Base-by-base conservation (phyloP, 2,888 invertebrate genomes). In the Drosophila niveifrons region DNA sequence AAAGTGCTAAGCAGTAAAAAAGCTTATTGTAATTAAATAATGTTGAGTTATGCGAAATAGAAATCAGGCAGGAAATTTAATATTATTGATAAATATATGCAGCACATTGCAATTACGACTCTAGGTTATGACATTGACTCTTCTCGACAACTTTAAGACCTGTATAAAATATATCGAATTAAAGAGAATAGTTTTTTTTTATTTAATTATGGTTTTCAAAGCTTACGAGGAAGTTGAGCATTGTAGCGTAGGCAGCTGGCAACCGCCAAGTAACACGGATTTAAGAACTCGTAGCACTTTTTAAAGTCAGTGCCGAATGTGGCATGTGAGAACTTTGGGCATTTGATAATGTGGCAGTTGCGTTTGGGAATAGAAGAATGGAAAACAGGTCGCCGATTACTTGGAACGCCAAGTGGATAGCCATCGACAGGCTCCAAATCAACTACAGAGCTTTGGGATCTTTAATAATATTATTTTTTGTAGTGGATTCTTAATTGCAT, bases 331-430 rank as follows among this genome's bases (percentile, higher is more conserved):
- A 66, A 46, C 13, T 62, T 77, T 17, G 75, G 75, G 23, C 75
- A 75, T 18, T 73, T 75, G 3, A 75, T 69, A 9, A 77, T 41
- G 29, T 69, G 75, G 17, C 75, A 75, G 10, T 75, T 77, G 15
- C 74, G 69, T 17, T 69, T 69, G 1, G 28, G 11, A 7, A 15
- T 13, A 0, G 29, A 3, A 9, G 15, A 2, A 6, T 36, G 18
- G 1, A 31, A 2, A 1, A 23, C 7, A 1, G 61, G 10, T 0
- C n/a, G 47, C 2, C 18, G 34, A 41, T 48, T 10, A 1, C n/a
- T 41, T 2, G 44, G 0, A 0, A 31, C n/a, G 3, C 13, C 28
- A 4, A 9, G 8, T 41, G 23, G 36, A 55, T 69, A 41, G 0
- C 9, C 51, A 15, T 52, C 7, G 15, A 1, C 2, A 31, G 23